A percentile compares a stretch with the other conserved stretches of the same genome.
Conservation (phyloP, 2,797 vertebrate genomes). For the Sebastes cheni region DNA sequence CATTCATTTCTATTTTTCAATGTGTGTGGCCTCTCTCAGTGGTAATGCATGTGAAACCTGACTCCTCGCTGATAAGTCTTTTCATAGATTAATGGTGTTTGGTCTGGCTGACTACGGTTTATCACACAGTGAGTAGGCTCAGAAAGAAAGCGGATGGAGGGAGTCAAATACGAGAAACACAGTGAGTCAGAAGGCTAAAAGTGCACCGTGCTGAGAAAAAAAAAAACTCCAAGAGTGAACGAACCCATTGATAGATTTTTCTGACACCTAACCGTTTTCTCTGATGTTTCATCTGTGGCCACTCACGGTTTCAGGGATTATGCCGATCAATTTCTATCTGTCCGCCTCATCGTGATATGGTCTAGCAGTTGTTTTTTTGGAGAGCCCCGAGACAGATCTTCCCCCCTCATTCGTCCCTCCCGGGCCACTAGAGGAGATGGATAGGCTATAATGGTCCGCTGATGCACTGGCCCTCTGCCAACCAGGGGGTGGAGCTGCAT, state of each 20-base stretch:
- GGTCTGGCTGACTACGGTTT: conserved; percentile 25
- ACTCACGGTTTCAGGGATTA: conserved; percentile 32
- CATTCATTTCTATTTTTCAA: conserved; percentile 13
- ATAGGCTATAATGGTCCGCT: conserved; percentile 45
- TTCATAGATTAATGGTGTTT: conserved; percentile 44
- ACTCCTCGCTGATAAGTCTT: conserved; percentile 37
- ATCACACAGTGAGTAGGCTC: conserved; percentile 23
- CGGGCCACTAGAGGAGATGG: conserved; percentile 46
- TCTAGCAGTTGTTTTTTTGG: conserved; percentile 29
- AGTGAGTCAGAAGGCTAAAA: conserved; percentile 28
- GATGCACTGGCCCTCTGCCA: conserved; percentile 59
- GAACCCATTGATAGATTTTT: conserved; percentile 34
- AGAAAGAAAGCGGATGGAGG: conserved; percentile 8
- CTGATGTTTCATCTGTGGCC: conserved; percentile 25
- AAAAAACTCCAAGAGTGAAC: conserved; percentile 8
- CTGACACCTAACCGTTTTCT: conserved; percentile 9
- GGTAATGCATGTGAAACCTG: conserved; percentile 47
- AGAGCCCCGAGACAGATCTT: conserved; percentile 38
- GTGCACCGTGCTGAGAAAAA: background rate
- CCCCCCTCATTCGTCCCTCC: conserved; percentile 30
- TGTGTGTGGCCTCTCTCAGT: conserved; percentile 41
- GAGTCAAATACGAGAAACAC: conserved; percentile 22
- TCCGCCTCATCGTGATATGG: conserved; percentile 5
- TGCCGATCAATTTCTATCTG: conserved; percentile 21
- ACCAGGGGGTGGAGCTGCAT: conserved; percentile 66